Evolutionary conservation across 2,113 vertebrate genomes (phyloP).

Genomic region (human): GRCh38 chr17:81029001-81029500

Average conservation of each 20-base stretch:
- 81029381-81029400: too few species aligned
- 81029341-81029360: too few species aligned
- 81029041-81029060: rapidly evolving
- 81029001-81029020: background rate
- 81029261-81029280: background rate
- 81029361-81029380: too few species aligned
- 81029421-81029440: too few species aligned
- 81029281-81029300: too few species aligned
- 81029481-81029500: too few species aligned
- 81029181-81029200: background rate
- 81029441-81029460: too few species aligned
- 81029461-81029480: too few species aligned
- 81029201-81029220: background rate
- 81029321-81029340: too few species aligned
- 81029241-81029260: background rate
- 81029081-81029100: rapidly evolving
- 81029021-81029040: background rate
- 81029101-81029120: rapidly evolving
- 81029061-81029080: background rate
- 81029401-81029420: too few species aligned
- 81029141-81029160: background rate
- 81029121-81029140: rapidly evolving
- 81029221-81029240: background rate
- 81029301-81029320: too few species aligned
- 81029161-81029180: background rate